Conservation (phyloP, 2,113 vertebrate genomes). For the Falcunculus frontatus region DNA sequence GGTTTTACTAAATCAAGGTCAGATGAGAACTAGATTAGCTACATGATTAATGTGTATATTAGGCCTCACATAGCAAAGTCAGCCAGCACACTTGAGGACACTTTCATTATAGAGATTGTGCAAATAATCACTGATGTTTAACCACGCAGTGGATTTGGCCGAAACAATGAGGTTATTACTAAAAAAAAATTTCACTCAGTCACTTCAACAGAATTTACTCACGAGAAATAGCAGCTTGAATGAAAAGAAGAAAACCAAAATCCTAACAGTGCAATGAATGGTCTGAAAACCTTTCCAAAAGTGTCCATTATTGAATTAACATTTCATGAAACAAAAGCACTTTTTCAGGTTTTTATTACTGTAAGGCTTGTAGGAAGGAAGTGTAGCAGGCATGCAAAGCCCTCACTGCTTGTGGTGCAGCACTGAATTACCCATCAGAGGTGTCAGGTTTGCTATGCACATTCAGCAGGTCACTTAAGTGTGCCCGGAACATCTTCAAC, state of each 20-base stretch:
- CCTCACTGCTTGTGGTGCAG: fast-evolving
- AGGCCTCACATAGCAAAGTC: background rate
- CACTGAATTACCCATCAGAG: too few species aligned
- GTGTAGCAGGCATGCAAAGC: background rate
- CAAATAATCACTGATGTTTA: slow-evolving; percentile 7
- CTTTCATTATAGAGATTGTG: background rate
- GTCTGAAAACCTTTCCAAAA: background rate
- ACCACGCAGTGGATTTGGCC: background rate
- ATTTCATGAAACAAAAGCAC: background rate
- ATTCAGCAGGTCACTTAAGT: background rate
- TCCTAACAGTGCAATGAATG: background rate
- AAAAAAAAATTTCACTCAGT: background rate
- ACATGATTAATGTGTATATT: slow-evolving; percentile 36
- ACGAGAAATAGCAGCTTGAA: background rate
- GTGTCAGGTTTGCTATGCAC: background rate
- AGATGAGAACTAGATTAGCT: slow-evolving; percentile 40
- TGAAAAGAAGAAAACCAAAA: background rate
- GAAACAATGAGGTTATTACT: background rate
- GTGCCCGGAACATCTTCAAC: background rate
- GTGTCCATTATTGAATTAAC: background rate
- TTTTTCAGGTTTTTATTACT: background rate
- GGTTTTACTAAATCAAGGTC: slow-evolving; percentile 42
- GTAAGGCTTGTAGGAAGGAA: background rate
- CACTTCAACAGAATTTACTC: background rate
- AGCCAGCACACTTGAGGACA: background rate